A percentile compares a stretch with the other conserved stretches of the same genome.
Conservation (phyloP, 2,113 vertebrate species). For the Leiothrix lutea region DNA sequence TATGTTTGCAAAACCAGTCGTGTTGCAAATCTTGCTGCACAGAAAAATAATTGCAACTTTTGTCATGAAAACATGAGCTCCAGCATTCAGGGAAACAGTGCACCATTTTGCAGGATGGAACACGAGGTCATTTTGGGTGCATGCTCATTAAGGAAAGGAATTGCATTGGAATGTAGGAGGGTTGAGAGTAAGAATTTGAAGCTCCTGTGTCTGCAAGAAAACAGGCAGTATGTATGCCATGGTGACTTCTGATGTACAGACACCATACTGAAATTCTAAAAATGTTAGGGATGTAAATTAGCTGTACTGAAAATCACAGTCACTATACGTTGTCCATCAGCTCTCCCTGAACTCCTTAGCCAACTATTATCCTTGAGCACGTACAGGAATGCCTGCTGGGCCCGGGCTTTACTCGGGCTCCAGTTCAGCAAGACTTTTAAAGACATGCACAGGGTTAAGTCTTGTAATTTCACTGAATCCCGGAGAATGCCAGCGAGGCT, state of each 20-base stretch:
- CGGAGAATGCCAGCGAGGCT: background rate
- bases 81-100: background rate
- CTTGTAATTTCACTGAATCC: background rate
- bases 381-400: background rate
- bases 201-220: background rate
- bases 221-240: background rate
- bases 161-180: slow-evolving; percentile 36
- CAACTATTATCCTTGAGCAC: background rate
- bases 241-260: background rate
- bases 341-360: background rate
- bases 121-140: slow-evolving; percentile 25
- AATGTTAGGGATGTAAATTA: background rate
- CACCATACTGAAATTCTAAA: background rate
- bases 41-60: slow-evolving; percentile 5
- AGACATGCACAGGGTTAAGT: background rate
- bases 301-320: background rate
- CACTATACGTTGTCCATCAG: background rate
- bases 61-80: background rate
- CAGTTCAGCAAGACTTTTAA: background rate
- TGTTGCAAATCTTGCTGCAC: background rate
- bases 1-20: background rate
- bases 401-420: background rate
- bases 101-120: background rate
- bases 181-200: background rate
- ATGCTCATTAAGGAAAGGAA: slow-evolving; percentile 35